A percentile compares a stretch with the other conserved stretches of the same genome.
These are phyloP conservation scores for Cephus pulcher DNA, from an alignment of 2,888 invertebrate species.

Conservation along the genomic window DNA sequence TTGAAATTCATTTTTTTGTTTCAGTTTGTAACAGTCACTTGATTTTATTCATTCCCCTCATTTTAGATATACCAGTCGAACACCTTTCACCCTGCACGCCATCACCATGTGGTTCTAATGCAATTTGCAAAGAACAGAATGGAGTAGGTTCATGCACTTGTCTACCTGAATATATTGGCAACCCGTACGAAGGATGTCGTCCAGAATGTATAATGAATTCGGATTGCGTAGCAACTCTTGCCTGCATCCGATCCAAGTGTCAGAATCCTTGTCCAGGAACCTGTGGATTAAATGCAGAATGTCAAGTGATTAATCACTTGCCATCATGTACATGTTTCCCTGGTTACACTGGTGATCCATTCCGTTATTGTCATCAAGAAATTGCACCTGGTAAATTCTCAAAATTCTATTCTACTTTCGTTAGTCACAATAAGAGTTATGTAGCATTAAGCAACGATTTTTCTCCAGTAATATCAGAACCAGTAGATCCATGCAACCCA, in stretches of 20 bases:
- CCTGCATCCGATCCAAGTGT: constrained; percentile 83
- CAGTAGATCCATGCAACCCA: constrained; percentile 75
- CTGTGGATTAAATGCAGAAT: constrained; percentile 76
- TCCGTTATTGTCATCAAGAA: constrained; percentile 69
- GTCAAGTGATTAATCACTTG: constrained; percentile 77
- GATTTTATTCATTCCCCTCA: background rate
- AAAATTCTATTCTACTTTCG: background rate
- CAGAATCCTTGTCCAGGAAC: constrained; percentile 84
- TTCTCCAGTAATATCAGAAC: constrained; percentile 5
- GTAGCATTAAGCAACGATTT: background rate
- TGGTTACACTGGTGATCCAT: constrained; percentile 80
- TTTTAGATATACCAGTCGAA: constrained; percentile 15
- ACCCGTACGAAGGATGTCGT: constrained; percentile 71
- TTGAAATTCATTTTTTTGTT: background rate
- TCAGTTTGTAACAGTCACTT: background rate
- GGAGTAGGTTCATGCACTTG: constrained; percentile 66
- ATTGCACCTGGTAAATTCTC: background rate
- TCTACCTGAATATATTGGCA: constrained; percentile 61
- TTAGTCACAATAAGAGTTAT: background rate
- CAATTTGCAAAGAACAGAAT: constrained; percentile 62
- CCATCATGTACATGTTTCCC: constrained; percentile 80
- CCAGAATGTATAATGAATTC: constrained; percentile 79
- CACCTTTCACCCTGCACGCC: constrained; percentile 23
- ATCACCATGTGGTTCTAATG: constrained; percentile 61
- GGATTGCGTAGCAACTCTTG: constrained; percentile 80